Conservation (phyloP, 2,797 vertebrate species). For the Sternotherus odoratus region DNA sequence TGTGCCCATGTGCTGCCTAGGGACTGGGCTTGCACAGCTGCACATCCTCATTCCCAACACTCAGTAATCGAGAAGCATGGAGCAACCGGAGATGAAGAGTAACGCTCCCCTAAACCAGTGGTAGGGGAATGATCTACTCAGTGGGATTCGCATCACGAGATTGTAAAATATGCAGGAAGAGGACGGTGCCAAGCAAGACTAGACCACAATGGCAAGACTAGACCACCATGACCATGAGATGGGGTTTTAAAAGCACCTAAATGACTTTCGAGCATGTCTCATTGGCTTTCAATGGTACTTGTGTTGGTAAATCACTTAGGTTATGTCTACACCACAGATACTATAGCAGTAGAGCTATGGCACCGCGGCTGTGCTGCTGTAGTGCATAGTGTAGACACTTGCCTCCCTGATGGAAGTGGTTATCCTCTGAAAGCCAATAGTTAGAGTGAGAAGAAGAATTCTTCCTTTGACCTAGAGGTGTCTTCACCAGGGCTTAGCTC, state of each 20-base stretch:
- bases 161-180: background rate
- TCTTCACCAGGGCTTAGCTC: too few species aligned
- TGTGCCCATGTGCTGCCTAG: background rate
- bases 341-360: background rate
- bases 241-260: background rate
- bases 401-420: background rate
- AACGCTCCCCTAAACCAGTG: background rate
- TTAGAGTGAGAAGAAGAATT: background rate
- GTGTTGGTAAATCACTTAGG: background rate
- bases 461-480: too few species aligned
- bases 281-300: background rate
- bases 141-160: slow-evolving; percentile 17
- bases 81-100: slow-evolving; percentile 23
- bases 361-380: too few species aligned
- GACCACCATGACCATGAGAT: background rate
- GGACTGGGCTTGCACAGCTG: background rate
- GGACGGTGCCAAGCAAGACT: background rate
- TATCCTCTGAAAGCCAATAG: background rate
- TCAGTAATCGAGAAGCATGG: background rate
- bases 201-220: background rate
- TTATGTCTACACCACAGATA: background rate
- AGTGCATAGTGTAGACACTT: background rate
- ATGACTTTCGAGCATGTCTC: background rate
- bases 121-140: background rate
- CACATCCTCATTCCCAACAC: background rate